Evolutionary conservation across 1,140 invertebrate genomes (phyloP), one percentile per base, ranked within the genome.

Genomic region (Drosophila lini): DNA sequence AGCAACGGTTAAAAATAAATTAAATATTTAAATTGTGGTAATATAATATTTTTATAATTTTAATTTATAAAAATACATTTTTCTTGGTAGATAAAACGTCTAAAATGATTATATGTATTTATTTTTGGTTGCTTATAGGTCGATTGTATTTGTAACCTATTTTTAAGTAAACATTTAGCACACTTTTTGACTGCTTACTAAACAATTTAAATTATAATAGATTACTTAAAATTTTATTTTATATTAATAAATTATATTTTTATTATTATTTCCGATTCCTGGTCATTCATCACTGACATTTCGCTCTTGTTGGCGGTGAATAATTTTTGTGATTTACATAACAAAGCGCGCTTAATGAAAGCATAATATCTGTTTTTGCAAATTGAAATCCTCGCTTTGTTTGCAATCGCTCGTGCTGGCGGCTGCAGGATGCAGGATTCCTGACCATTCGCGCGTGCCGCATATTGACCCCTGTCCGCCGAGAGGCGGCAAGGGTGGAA

Each of bases 271-370:
- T 52, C 16, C 0, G 15, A 47, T n/a, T 10, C 31, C 16, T 15
- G 13, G 22, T 15, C 16, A 19, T 32, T 28, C 11, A 28, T 28
- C 34, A 19, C 9, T 19, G n/a, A 36, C 31, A 44, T 63, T 59
- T 32, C 16, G 32, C n/a, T 11, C 32, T 48, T 58, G 60, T 67
- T 63, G 45, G 25, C 9, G 58, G 40, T 10, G 36, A 47, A 58
- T 44, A 25, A 48, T 40, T 68, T 42, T 31, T 22, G 28, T 15
- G 48, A 82, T 82, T 83, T 79, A 73, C 80, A 82, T 82, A 83
- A 83, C 62, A 83, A 83, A 71, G 58, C 57, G 15, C 25, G 25
- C 13, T 36, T 83, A 80, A 76, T 82, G 52, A 59, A 68, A 71
- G 53, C 63, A 63, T 65, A 75, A 78, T 75, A 81, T 44, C 38